phyloP scores from a whole-genome alignment of 2,888 invertebrate species.

The Hanleya hanleyi region DNA sequence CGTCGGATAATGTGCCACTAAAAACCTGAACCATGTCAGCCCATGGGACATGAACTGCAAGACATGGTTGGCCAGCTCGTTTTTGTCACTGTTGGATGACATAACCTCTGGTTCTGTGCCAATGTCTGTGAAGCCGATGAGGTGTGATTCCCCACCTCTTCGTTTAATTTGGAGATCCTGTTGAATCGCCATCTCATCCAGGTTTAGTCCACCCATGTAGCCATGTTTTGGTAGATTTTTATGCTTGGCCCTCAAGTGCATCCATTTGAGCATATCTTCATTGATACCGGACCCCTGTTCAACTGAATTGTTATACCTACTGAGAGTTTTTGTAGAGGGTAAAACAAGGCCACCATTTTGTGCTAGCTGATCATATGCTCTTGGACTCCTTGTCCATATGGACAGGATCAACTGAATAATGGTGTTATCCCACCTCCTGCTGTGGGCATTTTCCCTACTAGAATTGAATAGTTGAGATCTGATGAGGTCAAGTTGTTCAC shows the following conservation, averaged over 20 bases:
- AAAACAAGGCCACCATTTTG: not conserved
- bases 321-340: not conserved
- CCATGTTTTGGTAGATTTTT: not conserved
- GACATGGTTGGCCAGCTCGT: not conserved
- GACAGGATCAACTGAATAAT: not conserved
- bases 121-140: conserved; percentile 4
- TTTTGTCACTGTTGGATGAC: not conserved
- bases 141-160: not conserved
- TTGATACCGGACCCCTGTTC: too few relatives aligned
- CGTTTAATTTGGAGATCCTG: not conserved
- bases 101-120: not conserved
- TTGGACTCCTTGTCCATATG: not conserved
- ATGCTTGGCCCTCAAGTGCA: not conserved
- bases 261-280: conserved; percentile 9
- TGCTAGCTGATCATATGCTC: not conserved
- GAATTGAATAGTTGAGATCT: too few relatives aligned
- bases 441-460: not conserved
- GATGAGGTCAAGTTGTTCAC: not conserved
- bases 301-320: not conserved
- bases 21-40: not conserved
- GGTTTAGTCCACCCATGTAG: not conserved
- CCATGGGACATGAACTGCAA: too few relatives aligned
- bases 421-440: not conserved
- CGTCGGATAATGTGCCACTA: conserved; percentile 9
- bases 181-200: not conserved